Evolutionary conservation across 1,140 invertebrate species (phyloP).

Genomic region (Ceratosolen solmsi): DNA sequence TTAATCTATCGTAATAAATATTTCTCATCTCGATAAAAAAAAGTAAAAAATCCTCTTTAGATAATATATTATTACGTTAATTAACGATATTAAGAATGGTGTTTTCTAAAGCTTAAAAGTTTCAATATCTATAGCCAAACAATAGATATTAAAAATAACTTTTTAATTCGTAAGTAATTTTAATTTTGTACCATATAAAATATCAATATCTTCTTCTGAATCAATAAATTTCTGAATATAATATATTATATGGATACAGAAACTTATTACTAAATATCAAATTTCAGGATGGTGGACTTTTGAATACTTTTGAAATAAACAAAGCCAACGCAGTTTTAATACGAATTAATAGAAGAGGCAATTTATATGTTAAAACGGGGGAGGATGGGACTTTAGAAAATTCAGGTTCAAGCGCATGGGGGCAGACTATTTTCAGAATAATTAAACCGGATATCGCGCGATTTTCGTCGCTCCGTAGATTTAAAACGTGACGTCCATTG

Average conservation of each 20-base stretch:
- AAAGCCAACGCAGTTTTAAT: neutral
- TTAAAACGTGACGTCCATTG: slow-evolving; percentile 35
- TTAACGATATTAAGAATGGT: too few species aligned
- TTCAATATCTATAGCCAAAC: too few species aligned
- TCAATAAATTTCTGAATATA: too few species aligned
- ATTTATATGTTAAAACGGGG: neutral
- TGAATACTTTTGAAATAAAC: neutral
- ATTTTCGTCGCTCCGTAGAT: slow-evolving; percentile 18
- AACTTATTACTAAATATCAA: neutral
- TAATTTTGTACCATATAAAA: too few species aligned
- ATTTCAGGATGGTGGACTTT: neutral
- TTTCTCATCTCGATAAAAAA: neutral
- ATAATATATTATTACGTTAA: too few species aligned
- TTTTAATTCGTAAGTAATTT: too few species aligned
- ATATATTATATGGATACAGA: neutral
- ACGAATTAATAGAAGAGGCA: neutral
- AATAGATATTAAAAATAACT: too few species aligned
- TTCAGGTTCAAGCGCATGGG: slow-evolving; percentile 21
- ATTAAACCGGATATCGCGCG: slow-evolving; percentile 38
- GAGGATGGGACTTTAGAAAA: neutral
- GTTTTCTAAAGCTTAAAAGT: too few species aligned
- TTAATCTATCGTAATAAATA: neutral
- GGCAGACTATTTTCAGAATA: slow-evolving; percentile 22
- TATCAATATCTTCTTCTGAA: too few species aligned
- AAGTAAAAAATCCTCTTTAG: too few species aligned